Base-by-base conservation (phyloP, 2,113 vertebrate species). In the Poecilia latipinna region DNA sequence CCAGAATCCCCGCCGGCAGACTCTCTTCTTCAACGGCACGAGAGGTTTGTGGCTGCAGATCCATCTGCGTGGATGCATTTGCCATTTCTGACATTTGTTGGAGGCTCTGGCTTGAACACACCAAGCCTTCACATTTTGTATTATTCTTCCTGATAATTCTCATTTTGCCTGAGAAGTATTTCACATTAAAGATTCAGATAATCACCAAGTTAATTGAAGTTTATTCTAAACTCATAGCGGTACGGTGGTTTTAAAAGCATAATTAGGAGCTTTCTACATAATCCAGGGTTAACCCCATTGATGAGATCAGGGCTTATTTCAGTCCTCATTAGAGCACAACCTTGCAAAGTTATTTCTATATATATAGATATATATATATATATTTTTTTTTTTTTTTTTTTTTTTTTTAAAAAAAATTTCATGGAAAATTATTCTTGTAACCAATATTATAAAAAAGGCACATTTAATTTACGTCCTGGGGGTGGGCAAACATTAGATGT, bases 21-120 rank as follows among this genome's bases (percentile, higher is more conserved):
- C 96, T 0, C 96, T 98, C 24, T 98, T 98, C 93, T 98, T 98
- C 92, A 98, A 98, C 0, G 97, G 97, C 77, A 97, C 96, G 0
- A 90, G 96, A 72, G 97, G 96, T 97, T 81, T 88, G 94, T 71
- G 17, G 66, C 54, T 48, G 42, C 3, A 3, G 31, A 80, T 79
- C 35, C 24, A n/a, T 89, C 62, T 35, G 32, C 42, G 77, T 77
- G 57, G 33, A 42, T 78, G 48, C 51, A 4, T 79, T 62, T 77
- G 62, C 63, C 68, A 75, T 57, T 35, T 3, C 57, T 75, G 77
- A 74, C 74, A 82, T 83, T 76, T 82, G 83, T n/a, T 79, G 82
- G 77, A 70, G 60, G 72, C 83, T 80, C 77, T 80, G 82, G 54
- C 79, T 60, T 35, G 75, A 75, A 86, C 81, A 81, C 80, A 80